These are phyloP conservation scores for Rhabdophis nuchalis DNA, from an alignment of 2,797 vertebrate genomes.

Conservation along the genomic window DNA sequence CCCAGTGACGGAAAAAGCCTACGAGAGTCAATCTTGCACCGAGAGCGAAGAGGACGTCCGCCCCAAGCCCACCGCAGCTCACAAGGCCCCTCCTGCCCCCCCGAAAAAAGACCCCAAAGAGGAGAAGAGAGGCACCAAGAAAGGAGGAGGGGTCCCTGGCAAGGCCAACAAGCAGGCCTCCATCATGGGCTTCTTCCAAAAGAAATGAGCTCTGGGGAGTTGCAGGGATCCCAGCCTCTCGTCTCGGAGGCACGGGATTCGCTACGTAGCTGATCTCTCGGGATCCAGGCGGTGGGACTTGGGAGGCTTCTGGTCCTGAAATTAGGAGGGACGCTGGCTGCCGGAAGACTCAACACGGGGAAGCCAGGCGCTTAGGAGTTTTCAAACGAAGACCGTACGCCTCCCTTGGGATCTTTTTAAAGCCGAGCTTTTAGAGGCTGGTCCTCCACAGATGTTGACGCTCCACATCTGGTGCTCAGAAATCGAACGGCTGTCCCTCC, in stretches of 20 bases:
- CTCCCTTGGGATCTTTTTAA: conserved; percentile 4
- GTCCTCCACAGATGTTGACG: not conserved
- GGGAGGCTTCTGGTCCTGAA: not conserved
- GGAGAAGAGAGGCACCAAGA: conserved; percentile 79
- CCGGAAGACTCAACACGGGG: conserved; percentile 19
- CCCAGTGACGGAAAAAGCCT: conserved; percentile 92
- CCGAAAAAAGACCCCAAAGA: conserved; percentile 71
- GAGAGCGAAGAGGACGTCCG: conserved; percentile 82
- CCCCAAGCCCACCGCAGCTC: conserved; percentile 46
- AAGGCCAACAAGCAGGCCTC: conserved; percentile 87
- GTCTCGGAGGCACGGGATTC: conserved; percentile 25
- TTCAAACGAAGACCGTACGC: not conserved
- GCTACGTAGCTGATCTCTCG: conserved; percentile 64
- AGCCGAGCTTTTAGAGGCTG: conserved; percentile 23
- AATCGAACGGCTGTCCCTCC: not conserved
- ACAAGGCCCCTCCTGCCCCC: conserved; percentile 27
- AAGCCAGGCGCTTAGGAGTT: not conserved
- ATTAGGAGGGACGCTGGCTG: not conserved
- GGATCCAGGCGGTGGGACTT: conserved; percentile 4
- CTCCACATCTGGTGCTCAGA: not conserved
- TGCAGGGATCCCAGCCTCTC: not conserved
- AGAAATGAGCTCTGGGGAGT: conserved; percentile 74
- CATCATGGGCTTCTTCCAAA: conserved; percentile 92
- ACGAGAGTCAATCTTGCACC: conserved; percentile 89
- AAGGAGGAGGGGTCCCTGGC: conserved; percentile 61